phyloP scores from a whole-genome alignment of 2,113 vertebrate species.

The Poeciliopsis retropinna region DNA sequence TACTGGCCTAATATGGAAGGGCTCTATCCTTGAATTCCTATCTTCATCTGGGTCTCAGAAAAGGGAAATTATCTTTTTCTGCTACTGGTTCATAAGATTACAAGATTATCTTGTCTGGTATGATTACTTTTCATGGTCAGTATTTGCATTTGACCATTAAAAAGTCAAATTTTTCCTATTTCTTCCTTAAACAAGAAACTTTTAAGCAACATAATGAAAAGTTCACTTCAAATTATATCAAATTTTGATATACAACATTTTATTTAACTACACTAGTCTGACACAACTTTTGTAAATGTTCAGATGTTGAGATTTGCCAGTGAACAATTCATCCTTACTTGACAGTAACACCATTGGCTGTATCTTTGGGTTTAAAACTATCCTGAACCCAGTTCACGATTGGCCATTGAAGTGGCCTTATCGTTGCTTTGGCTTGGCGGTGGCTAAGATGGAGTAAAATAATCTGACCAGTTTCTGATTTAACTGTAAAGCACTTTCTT shows the following conservation, averaged over 20 bases:
- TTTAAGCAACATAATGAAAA: not conserved
- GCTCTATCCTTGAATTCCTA: not conserved
- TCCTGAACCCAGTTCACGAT: not conserved
- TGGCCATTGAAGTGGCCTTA: not conserved
- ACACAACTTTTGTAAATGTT: no score
- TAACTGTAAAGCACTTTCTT: constrained; percentile 45
- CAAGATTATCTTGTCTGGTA: constrained; percentile 20
- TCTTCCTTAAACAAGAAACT: not conserved
- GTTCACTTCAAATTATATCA: not conserved
- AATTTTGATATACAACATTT: not conserved
- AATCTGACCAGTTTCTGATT: not conserved
- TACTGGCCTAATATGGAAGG: constrained; percentile 6
- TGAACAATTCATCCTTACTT: no score
- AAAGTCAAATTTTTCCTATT: not conserved
- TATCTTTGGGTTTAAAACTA: not conserved
- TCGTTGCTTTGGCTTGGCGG: not conserved
- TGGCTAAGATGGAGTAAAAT: not conserved
- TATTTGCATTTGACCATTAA: not conserved
- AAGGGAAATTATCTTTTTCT: not conserved
- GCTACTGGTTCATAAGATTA: constrained; percentile 19
- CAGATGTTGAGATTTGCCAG: no score
- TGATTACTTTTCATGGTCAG: not conserved
- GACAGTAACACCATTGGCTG: not conserved
- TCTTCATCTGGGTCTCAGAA: constrained; percentile 25
- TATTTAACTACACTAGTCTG: not conserved